A percentile compares a stretch with the other conserved stretches of the same genome.
These are phyloP conservation scores for Simalia tracyae DNA, from an alignment of 2,797 vertebrate species.

Conservation along the genomic window DNA sequence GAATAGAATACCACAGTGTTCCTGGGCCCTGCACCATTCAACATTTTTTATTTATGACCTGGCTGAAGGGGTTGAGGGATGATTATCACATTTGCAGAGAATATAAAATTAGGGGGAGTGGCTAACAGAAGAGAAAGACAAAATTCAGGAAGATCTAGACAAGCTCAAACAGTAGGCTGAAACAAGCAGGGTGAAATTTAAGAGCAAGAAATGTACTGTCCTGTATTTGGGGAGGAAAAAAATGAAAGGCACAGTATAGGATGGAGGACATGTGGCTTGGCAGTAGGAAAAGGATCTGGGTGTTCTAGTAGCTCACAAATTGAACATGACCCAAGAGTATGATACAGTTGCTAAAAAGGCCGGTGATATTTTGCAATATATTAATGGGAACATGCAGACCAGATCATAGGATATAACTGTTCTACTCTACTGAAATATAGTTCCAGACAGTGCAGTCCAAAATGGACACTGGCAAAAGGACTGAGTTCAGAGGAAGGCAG, in stretches of 20 bases:
- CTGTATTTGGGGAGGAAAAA: neutral
- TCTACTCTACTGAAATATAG: neutral
- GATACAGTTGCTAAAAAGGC: neutral
- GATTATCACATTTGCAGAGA: neutral
- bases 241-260: neutral
- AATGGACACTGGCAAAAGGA: neutral
- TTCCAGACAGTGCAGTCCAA: neutral
- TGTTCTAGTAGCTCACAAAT: neutral
- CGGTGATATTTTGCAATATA: neutral
- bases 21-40: neutral
- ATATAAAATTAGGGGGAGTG: neutral
- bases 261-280: neutral
- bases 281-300: neutral
- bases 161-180: neutral
- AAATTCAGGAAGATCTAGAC: neutral
- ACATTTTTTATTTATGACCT: neutral
- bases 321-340: neutral
- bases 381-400: neutral
- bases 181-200: neutral
- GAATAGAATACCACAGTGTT: neutral
- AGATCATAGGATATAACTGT: neutral
- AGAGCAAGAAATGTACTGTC: neutral
- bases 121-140: neutral
- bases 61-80: neutral
- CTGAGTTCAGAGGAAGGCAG: neutral